These are phyloP conservation scores for Nebria ingens DNA, from an alignment of 1,140 invertebrate genomes.

Conservation along the genomic window DNA sequence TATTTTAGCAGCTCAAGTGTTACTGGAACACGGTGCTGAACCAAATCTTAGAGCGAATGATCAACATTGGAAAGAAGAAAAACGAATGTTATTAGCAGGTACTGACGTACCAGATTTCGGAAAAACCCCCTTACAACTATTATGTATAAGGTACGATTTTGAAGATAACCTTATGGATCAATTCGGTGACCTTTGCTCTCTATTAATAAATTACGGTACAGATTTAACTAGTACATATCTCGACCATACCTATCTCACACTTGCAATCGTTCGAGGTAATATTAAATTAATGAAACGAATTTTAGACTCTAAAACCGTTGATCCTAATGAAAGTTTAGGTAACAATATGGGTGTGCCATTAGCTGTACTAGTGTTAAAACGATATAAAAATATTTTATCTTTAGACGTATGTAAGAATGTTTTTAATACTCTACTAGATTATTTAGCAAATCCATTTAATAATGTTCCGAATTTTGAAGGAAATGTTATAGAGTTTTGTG, in stretches of 20 bases:
- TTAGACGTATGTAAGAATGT: conserved; percentile 18
- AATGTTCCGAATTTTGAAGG: neutral
- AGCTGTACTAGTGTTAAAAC: conserved; percentile 22
- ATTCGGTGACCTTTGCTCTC: conserved; percentile 15
- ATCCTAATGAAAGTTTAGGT: conserved; percentile 22
- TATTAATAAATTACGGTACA: conserved; percentile 19
- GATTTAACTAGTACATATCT: conserved; percentile 21
- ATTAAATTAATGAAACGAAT: conserved; percentile 18
- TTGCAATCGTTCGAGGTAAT: conserved; percentile 27
- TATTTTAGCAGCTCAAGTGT: conserved; percentile 28
- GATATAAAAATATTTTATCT: conserved; percentile 20
- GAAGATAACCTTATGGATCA: conserved; percentile 14
- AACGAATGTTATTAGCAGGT: conserved; percentile 16
- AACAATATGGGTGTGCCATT: conserved; percentile 24
- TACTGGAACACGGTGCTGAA: conserved; percentile 34
- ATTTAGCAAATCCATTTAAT: conserved; percentile 23
- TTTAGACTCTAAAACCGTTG: conserved; percentile 16
- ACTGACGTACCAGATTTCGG: conserved; percentile 18
- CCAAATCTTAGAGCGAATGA: conserved; percentile 23
- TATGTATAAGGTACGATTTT: conserved; percentile 26
- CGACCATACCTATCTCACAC: conserved; percentile 25
- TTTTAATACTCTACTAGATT: conserved; percentile 18
- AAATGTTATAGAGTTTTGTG: conserved; percentile 17
- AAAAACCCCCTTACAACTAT: conserved; percentile 27
- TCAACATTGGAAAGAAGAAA: conserved; percentile 22